Evolutionary conservation across 1,140 invertebrate genomes (phyloP).

Genomic region (Listronotus oregonensis): DNA sequence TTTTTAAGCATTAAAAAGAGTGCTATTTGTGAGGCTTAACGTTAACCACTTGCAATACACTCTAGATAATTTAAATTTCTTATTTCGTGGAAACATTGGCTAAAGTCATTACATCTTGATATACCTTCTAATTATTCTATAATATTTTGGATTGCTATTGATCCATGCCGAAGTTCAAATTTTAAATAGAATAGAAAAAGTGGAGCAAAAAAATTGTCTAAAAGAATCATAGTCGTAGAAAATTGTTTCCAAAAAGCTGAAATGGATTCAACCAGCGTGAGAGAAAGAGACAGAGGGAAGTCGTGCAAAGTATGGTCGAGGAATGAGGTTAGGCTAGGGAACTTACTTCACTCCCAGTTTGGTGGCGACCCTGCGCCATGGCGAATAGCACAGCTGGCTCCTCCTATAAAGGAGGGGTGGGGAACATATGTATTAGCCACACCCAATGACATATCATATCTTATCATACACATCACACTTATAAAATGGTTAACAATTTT

Average conservation of each 20-base stretch:
- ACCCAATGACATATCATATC: slow-evolving; percentile 27
- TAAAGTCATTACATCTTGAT: too few relatives aligned
- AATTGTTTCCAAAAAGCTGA: slow-evolving; percentile 18
- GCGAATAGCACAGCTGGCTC: slow-evolving; percentile 78
- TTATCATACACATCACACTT: slow-evolving; percentile 22
- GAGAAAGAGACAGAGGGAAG: slow-evolving; percentile 18
- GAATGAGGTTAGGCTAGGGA: slow-evolving; percentile 44
- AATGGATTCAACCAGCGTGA: slow-evolving; percentile 22
- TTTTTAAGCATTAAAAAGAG: too few relatives aligned
- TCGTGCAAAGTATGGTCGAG: slow-evolving; percentile 30
- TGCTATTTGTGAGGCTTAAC: too few relatives aligned
- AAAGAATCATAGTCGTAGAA: slow-evolving; percentile 25
- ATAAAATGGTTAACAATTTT: slow-evolving; percentile 4
- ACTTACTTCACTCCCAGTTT: slow-evolving; percentile 94
- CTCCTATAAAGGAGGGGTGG: slow-evolving; percentile 60
- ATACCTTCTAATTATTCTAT: too few relatives aligned
- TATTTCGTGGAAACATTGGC: too few relatives aligned
- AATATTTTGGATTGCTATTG: too few relatives aligned
- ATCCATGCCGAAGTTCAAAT: too few relatives aligned
- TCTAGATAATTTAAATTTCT: too few relatives aligned
- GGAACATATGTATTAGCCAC: slow-evolving; percentile 57
- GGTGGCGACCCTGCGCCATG: slow-evolving; percentile 87
- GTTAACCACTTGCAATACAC: too few relatives aligned
- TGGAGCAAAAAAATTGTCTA: slow-evolving; percentile 23
- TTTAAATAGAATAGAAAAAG: too few relatives aligned